These are phyloP conservation scores for Harpalus rubripes DNA, from an alignment of 2,888 invertebrate genomes.

Conservation along the genomic window DNA sequence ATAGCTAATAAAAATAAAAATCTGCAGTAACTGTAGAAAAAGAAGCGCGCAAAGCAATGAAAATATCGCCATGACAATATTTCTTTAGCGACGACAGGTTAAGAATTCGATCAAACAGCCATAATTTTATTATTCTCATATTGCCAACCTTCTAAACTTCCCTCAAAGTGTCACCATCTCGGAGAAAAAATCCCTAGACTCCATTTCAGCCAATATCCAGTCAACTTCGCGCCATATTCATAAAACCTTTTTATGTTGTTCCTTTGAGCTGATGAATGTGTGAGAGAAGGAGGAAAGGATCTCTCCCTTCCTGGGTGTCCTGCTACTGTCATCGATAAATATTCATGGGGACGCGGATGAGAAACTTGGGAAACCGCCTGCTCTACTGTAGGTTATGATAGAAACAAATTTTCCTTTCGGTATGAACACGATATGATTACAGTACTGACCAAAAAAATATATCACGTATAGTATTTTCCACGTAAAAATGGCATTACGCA, in stretches of 20 bases:
- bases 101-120: conserved; percentile 53
- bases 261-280: conserved; percentile 65
- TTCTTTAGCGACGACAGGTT: conserved; percentile 38
- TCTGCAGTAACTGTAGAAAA: not conserved
- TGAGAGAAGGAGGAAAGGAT: conserved; percentile 34
- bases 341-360: conserved; percentile 17
- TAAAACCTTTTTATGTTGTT: conserved; percentile 66
- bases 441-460: too few relatives aligned
- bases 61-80: conserved; percentile 25
- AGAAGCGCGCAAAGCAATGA: conserved; percentile 29
- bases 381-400: not conserved
- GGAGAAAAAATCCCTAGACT: conserved; percentile 45
- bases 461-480: too few relatives aligned
- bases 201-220: conserved; percentile 51
- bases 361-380: not conserved
- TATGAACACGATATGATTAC: too few relatives aligned
- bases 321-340: conserved; percentile 49
- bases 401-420: not conserved
- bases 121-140: conserved; percentile 52
- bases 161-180: conserved; percentile 52
- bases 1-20: conserved; percentile 11
- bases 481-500: too few relatives aligned
- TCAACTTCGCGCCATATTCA: conserved; percentile 63
- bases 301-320: conserved; percentile 16
- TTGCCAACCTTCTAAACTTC: conserved; percentile 50